Evolutionary conservation across 2,797 vertebrate species (phyloP).

Genomic region (Eleutherodactylus coqui): DNA sequence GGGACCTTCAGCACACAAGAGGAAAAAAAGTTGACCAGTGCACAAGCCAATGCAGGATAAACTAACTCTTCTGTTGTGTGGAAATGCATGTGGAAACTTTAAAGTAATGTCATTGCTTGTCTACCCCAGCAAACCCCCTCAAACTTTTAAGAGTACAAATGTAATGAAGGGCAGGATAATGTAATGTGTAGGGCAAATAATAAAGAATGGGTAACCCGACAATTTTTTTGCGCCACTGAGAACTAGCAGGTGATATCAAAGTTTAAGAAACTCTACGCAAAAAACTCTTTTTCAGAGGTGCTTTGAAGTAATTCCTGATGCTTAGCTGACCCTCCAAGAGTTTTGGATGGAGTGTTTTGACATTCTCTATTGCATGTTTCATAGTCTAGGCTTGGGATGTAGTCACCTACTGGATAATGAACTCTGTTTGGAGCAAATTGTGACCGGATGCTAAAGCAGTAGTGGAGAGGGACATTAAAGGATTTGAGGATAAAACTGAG

Average conservation of each 20-base stretch:
- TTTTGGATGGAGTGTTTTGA: no score
- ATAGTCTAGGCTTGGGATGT: neutral
- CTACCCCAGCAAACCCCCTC: neutral
- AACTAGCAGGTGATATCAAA: neutral
- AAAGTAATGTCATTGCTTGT: neutral
- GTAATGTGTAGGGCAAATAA: neutral
- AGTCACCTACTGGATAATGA: neutral
- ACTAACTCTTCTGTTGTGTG: neutral
- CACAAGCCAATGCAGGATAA: neutral
- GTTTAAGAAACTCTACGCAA: neutral
- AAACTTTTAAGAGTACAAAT: neutral
- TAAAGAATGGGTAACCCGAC: neutral
- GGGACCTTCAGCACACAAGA: no score
- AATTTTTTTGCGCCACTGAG: neutral
- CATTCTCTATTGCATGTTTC: neutral
- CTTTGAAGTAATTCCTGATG: neutral
- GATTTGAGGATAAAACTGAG: no score
- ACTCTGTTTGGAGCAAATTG: neutral
- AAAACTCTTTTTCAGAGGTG: no score
- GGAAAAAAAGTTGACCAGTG: no score
- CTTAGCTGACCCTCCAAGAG: neutral
- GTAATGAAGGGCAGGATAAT: neutral
- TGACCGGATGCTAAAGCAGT: neutral
- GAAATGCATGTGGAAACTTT: neutral
- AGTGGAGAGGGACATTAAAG: neutral